These are phyloP conservation scores for Mesoligia furuncula DNA, from an alignment of 2,888 invertebrate species.

Conservation along the genomic window DNA sequence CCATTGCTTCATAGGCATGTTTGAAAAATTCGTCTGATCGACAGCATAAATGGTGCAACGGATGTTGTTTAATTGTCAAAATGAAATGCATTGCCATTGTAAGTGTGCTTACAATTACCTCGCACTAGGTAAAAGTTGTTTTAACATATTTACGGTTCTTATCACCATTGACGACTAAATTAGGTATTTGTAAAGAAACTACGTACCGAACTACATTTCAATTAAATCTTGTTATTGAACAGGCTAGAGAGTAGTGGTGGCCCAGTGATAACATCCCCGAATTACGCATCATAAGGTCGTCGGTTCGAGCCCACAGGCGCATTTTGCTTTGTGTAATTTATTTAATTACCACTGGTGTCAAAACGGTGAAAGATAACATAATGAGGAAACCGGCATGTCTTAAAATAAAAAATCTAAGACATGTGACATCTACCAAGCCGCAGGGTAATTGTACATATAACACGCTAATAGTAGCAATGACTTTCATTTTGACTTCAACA, in stretches of 20 bases:
- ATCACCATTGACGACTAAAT: background rate
- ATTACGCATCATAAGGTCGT: background rate
- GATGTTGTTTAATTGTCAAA: too few species aligned
- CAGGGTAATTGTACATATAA: too few species aligned
- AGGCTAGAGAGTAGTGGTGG: background rate
- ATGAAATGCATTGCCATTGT: too few species aligned
- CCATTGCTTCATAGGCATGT: too few species aligned
- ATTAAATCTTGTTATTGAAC: slow-evolving; percentile 8
- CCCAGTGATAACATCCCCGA: background rate
- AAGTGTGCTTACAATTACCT: too few species aligned
- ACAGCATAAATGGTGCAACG: too few species aligned
- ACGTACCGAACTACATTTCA: background rate
- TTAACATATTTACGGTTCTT: background rate
- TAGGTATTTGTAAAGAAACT: background rate
- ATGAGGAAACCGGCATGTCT: background rate
- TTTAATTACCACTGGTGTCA: background rate
- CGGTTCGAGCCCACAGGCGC: background rate
- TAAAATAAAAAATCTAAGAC: background rate
- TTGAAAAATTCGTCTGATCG: too few species aligned
- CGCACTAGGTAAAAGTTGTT: background rate
- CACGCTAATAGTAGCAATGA: too few species aligned
- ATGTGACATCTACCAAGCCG: background rate
- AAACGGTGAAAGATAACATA: background rate
- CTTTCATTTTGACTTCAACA: too few species aligned
- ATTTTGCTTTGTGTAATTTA: background rate